Base-by-base conservation (phyloP, 2,888 invertebrate species). In the Andrena haemorrhoa region DNA sequence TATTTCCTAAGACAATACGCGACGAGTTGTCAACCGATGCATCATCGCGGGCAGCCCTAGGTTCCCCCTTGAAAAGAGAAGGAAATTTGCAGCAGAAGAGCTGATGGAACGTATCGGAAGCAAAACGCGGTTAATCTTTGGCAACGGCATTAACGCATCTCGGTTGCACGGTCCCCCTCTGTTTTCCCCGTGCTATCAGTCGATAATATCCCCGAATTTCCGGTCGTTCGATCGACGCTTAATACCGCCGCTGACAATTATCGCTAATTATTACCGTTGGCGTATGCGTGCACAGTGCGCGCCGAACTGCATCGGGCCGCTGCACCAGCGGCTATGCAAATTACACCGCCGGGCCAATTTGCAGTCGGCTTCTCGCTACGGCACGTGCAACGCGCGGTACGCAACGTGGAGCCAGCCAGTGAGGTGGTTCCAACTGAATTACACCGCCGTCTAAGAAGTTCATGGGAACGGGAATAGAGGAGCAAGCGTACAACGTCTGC, bases 321-420 rank as follows among this genome's bases (percentile, higher is more conserved):
- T 75, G 80, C 74, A 75, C 58, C 75, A 81, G 73, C 66, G 79
- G 75, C 81, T 82, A 84, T 87, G 85, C 79, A 85, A 87, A 85
- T 87, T 79, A 79, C 70, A 61, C 63, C 76, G 70, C 49, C 73
- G 41, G 65, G 75, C 72, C 85, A 80, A 87, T 87, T 83, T 84
- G 83, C 87, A 82, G 71, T 75, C 68, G 75, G 64, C 63, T 73
- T 63, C 23, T 23, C 69, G 66, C 49, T 23, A 33, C 68, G 73
- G 63, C 84, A 76, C 84, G 76, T 84, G 86, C 78, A 78, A 71
- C 64, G 76, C 56, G 60, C 53, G 66, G 29, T 78, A 41, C 63
- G 56, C 64, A 70, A 58, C 65, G 47, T 78, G 63, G 60, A 70
- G 12, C 31, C 33, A 51, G 49, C 26, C 51, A 29, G 26, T 16